Percentiles rank a stretch among this genome's conserved stretches.
Conservation (phyloP, 2,797 vertebrate genomes). For the Syncerus caffer region DNA sequence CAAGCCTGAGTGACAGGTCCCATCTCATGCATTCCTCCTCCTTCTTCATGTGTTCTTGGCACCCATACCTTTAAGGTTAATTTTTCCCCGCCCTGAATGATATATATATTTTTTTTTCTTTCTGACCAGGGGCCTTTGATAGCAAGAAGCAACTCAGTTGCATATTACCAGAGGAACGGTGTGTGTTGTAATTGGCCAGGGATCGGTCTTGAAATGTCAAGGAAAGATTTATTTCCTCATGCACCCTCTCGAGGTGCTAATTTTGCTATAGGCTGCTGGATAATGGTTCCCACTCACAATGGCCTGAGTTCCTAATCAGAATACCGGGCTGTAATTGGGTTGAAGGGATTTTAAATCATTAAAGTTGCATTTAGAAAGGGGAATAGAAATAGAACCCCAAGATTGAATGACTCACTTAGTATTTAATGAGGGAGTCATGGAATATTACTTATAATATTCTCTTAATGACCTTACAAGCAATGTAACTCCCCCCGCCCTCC, state of each 20-base stretch:
- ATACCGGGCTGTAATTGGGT: slow-evolving; percentile 85
- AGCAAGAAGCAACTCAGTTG: slow-evolving; percentile 80
- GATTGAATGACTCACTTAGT: slow-evolving; percentile 80
- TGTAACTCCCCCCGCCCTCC: slow-evolving; percentile 59
- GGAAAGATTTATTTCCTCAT: slow-evolving; percentile 85
- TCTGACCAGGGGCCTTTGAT: slow-evolving; percentile 79
- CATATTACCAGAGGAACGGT: slow-evolving; percentile 79
- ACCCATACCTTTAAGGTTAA: not conserved
- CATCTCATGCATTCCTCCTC: not conserved
- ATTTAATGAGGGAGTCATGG: slow-evolving; percentile 84
- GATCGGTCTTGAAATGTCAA: slow-evolving; percentile 86
- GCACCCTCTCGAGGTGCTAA: slow-evolving; percentile 85
- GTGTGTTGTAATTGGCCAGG: slow-evolving; percentile 84
- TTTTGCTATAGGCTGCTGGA: slow-evolving; percentile 83
- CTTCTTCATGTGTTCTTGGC: not conserved
- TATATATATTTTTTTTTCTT: slow-evolving; percentile 53
- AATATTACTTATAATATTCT: slow-evolving; percentile 80
- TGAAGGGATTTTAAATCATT: slow-evolving; percentile 87
- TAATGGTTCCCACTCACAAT: slow-evolving; percentile 84
- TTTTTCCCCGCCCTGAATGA: slow-evolving; percentile 54
- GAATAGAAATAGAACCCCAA: slow-evolving; percentile 83
- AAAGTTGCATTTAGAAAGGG: slow-evolving; percentile 82
- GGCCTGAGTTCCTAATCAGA: slow-evolving; percentile 84
- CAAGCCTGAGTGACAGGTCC: fast-evolving
- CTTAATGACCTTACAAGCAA: slow-evolving; percentile 77